Evolutionary conservation across 30 jellyfish, hydroid and myxozoan species (phyloP).

Genomic region (Pseudorhiza aurosa): DNA sequence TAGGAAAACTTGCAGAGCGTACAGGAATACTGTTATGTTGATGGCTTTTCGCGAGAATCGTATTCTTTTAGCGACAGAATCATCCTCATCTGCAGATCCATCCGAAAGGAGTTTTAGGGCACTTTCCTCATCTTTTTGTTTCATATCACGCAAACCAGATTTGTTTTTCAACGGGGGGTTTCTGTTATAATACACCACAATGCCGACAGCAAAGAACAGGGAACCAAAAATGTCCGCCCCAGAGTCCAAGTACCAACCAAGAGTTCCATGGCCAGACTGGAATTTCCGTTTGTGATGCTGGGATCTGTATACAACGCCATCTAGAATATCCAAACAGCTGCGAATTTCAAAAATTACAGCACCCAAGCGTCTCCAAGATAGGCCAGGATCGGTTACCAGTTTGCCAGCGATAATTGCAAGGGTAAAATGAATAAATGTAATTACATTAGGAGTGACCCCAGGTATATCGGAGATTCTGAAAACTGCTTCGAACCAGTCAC

Average conservation of each 20-base stretch:
- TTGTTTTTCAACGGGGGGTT: slow-evolving; percentile 73
- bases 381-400: slow-evolving; percentile 43
- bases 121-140: slow-evolving; percentile 78
- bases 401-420: slow-evolving; percentile 85
- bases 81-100: slow-evolving; percentile 76
- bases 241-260: slow-evolving; percentile 88
- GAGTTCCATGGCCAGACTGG: slow-evolving; percentile 89
- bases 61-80: slow-evolving; percentile 16
- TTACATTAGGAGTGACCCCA: slow-evolving; percentile 84
- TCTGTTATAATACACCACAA: slow-evolving; percentile 49
- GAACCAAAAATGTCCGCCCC: slow-evolving; percentile 90
- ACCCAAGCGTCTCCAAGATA: slow-evolving; percentile 74
- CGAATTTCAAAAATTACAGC: slow-evolving; percentile 71
- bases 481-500: slow-evolving; percentile 82
- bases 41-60: slow-evolving; percentile 73
- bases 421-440: slow-evolving; percentile 75
- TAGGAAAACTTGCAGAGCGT: slow-evolving; percentile 70
- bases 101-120: slow-evolving; percentile 76
- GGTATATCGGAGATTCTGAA: slow-evolving; percentile 79
- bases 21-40: slow-evolving; percentile 70
- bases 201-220: slow-evolving; percentile 65
- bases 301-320: slow-evolving; percentile 91
- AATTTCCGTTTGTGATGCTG: slow-evolving; percentile 57
- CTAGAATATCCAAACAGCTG: slow-evolving; percentile 77
- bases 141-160: slow-evolving; percentile 3